Evolutionary conservation across 2,888 invertebrate genomes (phyloP).

Genomic region (Emesis furor): DNA sequence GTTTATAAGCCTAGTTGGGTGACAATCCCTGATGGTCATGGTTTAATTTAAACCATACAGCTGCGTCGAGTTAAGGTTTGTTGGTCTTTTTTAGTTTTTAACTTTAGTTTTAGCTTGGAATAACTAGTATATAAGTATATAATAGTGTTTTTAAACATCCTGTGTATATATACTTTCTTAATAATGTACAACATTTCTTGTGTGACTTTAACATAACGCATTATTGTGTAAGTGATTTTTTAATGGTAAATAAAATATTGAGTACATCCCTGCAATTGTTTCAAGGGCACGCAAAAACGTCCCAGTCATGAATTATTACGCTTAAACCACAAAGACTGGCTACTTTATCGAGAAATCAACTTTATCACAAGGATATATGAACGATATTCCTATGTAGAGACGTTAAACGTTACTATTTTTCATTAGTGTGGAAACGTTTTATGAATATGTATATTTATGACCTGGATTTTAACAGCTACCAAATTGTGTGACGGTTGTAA

Average conservation of each 20-base stretch:
- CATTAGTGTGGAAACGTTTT: too few species aligned
- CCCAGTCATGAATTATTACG: slow-evolving; percentile 63
- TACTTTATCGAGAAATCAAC: slow-evolving; percentile 43
- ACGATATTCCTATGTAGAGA: slow-evolving; percentile 29
- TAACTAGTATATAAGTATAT: too few species aligned
- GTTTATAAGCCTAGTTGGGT: too few species aligned
- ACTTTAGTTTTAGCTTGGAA: too few species aligned
- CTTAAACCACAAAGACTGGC: slow-evolving; percentile 67
- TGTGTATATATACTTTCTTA: not conserved
- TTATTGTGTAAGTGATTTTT: slow-evolving; percentile 3
- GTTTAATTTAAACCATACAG: too few species aligned
- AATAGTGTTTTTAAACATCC: slow-evolving; percentile 6
- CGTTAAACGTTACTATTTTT: too few species aligned
- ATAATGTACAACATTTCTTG: not conserved
- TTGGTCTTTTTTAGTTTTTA: too few species aligned
- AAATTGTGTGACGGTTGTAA: too few species aligned
- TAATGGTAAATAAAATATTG: slow-evolving; percentile 12
- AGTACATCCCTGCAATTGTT: slow-evolving; percentile 53
- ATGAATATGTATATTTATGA: too few species aligned
- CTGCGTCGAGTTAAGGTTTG: too few species aligned
- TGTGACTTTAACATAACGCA: not conserved
- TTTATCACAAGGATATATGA: slow-evolving; percentile 18
- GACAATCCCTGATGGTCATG: too few species aligned
- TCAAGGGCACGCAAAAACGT: slow-evolving; percentile 33
- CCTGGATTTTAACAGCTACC: too few species aligned